Evolutionary conservation across 2,113 vertebrate genomes (phyloP).

Genomic region (Lota lota): DNA sequence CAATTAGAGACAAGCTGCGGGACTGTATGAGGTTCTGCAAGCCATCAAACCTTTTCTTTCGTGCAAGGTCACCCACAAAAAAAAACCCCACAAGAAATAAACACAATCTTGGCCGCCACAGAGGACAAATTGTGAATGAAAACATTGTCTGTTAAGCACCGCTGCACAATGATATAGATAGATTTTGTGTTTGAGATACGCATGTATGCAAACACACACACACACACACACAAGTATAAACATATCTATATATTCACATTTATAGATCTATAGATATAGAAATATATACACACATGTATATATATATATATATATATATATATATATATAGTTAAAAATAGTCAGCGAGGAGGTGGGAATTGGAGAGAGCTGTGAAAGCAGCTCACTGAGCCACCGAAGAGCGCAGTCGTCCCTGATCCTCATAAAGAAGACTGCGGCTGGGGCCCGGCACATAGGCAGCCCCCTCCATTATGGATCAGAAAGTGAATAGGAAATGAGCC

Average conservation of each 20-base stretch:
- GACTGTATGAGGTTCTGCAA: slow-evolving; percentile 30
- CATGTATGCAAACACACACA: too few relatives aligned
- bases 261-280: too few relatives aligned
- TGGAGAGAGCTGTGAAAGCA: slow-evolving; percentile 47
- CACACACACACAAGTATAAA: neutral
- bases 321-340: slow-evolving; percentile 45
- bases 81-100: slow-evolving; percentile 15
- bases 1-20: slow-evolving; percentile 49
- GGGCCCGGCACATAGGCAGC: slow-evolving; percentile 37
- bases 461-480: slow-evolving; percentile 58
- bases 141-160: neutral
- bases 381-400: slow-evolving; percentile 49
- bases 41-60: slow-evolving; percentile 44
- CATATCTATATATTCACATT: neutral
- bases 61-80: slow-evolving; percentile 26
- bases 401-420: too few relatives aligned
- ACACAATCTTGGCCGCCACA: neutral
- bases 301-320: too few relatives aligned
- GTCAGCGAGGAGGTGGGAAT: slow-evolving; percentile 41
- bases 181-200: too few relatives aligned
- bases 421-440: slow-evolving; percentile 22
- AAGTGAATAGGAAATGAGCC: slow-evolving; percentile 61
- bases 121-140: slow-evolving; percentile 4
- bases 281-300: too few relatives aligned
- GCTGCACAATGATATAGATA: too few relatives aligned